A percentile compares a stretch with the other conserved stretches of the same genome.
Conservation (phyloP, 2,888 invertebrate genomes). For the Physocephala rufipes region DNA sequence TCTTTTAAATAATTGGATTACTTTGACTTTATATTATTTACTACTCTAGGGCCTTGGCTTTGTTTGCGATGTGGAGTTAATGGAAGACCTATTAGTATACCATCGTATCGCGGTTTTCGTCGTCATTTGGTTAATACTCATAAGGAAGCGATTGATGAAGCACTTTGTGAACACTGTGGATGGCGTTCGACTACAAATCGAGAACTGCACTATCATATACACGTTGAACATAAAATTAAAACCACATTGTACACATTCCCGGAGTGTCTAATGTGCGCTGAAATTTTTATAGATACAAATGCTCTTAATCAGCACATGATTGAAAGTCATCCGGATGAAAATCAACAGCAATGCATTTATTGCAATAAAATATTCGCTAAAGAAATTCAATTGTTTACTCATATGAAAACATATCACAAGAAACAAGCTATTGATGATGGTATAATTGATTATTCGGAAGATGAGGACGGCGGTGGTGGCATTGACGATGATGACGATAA, state of each 20-base stretch:
- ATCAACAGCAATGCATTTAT: conserved; percentile 74
- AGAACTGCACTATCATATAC: conserved; percentile 80
- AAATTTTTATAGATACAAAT: conserved; percentile 76
- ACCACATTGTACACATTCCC: conserved; percentile 78
- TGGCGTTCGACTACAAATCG: conserved; percentile 78
- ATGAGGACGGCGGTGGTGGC: conserved; percentile 57
- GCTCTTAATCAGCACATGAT: conserved; percentile 77
- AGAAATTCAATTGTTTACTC: conserved; percentile 75
- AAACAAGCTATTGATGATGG: conserved; percentile 74
- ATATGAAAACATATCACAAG: conserved; percentile 75
- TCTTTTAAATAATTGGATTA: no score
- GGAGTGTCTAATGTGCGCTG: conserved; percentile 78
- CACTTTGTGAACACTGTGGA: conserved; percentile 87
- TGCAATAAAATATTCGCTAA: conserved; percentile 79
- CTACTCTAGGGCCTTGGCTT: conserved; percentile 75
- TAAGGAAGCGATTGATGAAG: conserved; percentile 78
- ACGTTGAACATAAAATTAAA: conserved; percentile 81
- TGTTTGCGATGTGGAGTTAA: conserved; percentile 79
- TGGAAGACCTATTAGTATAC: conserved; percentile 76
- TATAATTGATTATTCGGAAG: conserved; percentile 70
- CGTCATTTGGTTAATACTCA: conserved; percentile 85
- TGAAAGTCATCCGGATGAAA: conserved; percentile 65
- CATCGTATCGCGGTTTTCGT: conserved; percentile 80
- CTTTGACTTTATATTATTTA: conserved; percentile 5
- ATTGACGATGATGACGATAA: conserved; percentile 47